Conservation (phyloP, 2,888 invertebrate genomes). For the Eurytoma adleriae region DNA sequence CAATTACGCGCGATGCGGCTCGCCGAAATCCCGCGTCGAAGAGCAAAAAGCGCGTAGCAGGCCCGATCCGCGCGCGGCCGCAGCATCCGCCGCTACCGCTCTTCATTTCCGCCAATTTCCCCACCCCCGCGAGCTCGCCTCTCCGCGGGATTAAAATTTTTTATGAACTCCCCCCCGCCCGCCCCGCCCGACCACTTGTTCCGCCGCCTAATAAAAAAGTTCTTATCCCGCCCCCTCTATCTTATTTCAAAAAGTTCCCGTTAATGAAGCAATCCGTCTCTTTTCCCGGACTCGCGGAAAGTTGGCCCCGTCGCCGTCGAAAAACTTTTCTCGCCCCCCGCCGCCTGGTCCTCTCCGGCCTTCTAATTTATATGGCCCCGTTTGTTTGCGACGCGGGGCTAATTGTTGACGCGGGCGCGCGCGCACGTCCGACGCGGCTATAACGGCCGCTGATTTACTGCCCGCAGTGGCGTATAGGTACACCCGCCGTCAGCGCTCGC, state of each 20-base stretch:
- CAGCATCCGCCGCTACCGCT: neutral
- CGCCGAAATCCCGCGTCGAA: too few species aligned
- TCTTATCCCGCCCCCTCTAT: conserved; percentile 46
- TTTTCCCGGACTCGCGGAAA: conserved; percentile 15
- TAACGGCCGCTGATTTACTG: too few species aligned
- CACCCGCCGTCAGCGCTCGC: too few species aligned
- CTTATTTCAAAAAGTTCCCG: conserved; percentile 55
- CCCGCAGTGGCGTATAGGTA: too few species aligned
- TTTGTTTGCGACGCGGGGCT: neutral
- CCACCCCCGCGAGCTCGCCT: neutral
- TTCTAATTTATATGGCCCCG: too few species aligned
- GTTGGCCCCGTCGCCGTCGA: conserved; percentile 5
- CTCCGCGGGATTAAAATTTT: conserved; percentile 46
- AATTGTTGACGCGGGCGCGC: too few species aligned
- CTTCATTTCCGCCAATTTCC: conserved; percentile 29
- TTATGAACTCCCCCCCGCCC: conserved; percentile 37
- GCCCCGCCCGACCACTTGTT: conserved; percentile 4
- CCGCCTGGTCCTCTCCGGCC: neutral
- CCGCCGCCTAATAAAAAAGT: conserved; percentile 41
- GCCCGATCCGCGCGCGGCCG: too few species aligned
- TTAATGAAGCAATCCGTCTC: conserved; percentile 57
- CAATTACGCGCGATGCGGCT: too few species aligned
- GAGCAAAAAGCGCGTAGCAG: too few species aligned
- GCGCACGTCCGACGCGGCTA: too few species aligned
- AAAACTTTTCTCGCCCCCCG: neutral